Base-by-base conservation (phyloP, 2,888 invertebrate genomes). In the Oxyscelio sp. region DNA sequence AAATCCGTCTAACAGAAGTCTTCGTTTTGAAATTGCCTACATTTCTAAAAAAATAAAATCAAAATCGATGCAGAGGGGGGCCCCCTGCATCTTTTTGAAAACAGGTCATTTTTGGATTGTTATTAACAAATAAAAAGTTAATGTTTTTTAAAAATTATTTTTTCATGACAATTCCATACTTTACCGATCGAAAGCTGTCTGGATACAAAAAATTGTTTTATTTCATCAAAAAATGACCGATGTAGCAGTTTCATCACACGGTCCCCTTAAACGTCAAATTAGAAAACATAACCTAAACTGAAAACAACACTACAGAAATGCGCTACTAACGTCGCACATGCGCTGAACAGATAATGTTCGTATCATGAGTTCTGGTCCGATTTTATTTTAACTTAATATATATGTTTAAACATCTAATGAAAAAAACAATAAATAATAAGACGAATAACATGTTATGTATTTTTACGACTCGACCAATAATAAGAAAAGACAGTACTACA, bases 191-290 rank as follows among this genome's bases (percentile, higher is more conserved):
- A 48, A 21, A 48, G 48, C 48, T 48, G 21, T 48, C 48, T 48
- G 21, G 6, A 48, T 19, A 48, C 48, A 48, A 48, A 48, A 48
- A 21, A 48, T 21, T 48, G 48, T 48, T 13, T 48, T 48, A 48
- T 48, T 48, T 48, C 48, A 48, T 48, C 48, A 48, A 19, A 48
- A 48, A 48, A 48, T 48, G 21, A 48, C 48, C 21, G 48, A 48
- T 48, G 5, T 21, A 48, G 48, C 48, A 48, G 48, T 48, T 48
- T 48, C 19, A 48, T 48, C 48, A 48, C 48, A 48, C 48, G 48
- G 19, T 48, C 21, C 8, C 48, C n/a, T n/a, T n/a, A n/a, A n/a
- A n/a, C n/a, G n/a, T n/a, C n/a, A n/a, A n/a, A n/a, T n/a, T n/a
- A n/a, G n/a, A n/a, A n/a, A n/a, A n/a, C n/a, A n/a, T n/a, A n/a